These are phyloP conservation scores for Odontamblyopus lacepedii DNA, from an alignment of 2,797 vertebrate genomes.

Conservation along the genomic window DNA sequence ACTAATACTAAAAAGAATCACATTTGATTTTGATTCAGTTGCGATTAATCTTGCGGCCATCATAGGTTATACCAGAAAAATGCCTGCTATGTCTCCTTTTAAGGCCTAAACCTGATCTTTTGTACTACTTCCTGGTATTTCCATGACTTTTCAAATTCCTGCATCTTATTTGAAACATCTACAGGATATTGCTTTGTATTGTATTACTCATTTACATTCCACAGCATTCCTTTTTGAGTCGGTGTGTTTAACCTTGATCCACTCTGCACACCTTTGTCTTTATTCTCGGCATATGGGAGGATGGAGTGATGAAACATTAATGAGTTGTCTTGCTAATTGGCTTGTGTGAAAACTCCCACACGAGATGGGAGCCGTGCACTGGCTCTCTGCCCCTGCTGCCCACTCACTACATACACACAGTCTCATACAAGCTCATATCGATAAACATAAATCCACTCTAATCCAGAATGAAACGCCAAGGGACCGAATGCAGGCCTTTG, in stretches of 20 bases:
- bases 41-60: too few species aligned
- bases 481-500: constrained; percentile 29
- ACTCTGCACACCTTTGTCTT: constrained; percentile 2
- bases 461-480: constrained; percentile 31
- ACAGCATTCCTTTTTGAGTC: constrained; percentile 1
- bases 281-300: constrained; percentile 34
- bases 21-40: too few species aligned
- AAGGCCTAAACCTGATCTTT: neutral
- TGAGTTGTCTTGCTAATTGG: constrained; percentile 67
- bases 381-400: constrained; percentile 26
- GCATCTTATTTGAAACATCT: constrained; percentile 7
- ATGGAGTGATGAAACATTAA: constrained; percentile 49
- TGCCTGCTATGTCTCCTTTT: neutral
- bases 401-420: constrained; percentile 18
- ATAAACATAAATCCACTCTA: constrained; percentile 20
- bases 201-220: constrained; percentile 13
- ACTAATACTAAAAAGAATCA: too few species aligned
- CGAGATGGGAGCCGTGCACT: constrained; percentile 33
- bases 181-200: constrained; percentile 8
- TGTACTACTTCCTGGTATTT: constrained; percentile 17
- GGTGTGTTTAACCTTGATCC: constrained; percentile 14
- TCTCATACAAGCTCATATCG: constrained; percentile 1
- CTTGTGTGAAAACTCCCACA: constrained; percentile 65
- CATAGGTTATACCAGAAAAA: neutral
- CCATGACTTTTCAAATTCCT: constrained; percentile 13